A percentile compares a stretch with the other conserved stretches of the same genome.
Evolutionary conservation across 2,888 invertebrate genomes (phyloP).

Genomic region (Heliconius hortense): DNA sequence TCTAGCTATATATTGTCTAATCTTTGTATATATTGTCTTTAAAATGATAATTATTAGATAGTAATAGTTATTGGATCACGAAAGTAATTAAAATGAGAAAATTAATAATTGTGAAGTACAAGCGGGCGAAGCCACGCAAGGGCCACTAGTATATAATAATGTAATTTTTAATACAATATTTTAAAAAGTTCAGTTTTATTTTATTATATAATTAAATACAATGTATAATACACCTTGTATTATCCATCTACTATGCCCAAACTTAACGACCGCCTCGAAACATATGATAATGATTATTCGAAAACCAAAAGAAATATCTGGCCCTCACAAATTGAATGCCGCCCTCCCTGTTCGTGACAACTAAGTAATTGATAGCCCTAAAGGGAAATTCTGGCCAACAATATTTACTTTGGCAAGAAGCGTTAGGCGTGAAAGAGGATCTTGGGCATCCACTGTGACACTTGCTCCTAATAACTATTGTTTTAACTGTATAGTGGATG

Average conservation of each 20-base stretch:
- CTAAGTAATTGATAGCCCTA: slow-evolving; percentile 29
- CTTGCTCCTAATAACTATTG: background rate
- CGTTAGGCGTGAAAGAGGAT: slow-evolving; percentile 26
- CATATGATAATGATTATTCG: slow-evolving; percentile 17
- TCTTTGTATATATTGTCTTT: too few species aligned
- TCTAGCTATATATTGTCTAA: too few species aligned
- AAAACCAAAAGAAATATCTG: slow-evolving; percentile 16
- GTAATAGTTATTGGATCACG: too few species aligned
- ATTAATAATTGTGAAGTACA: too few species aligned
- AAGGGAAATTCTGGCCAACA: slow-evolving; percentile 26
- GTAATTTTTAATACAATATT: background rate
- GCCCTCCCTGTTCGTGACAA: slow-evolving; percentile 13
- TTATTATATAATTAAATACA: background rate
- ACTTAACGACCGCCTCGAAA: background rate
- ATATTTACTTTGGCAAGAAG: slow-evolving; percentile 24
- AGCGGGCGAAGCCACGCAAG: too few species aligned
- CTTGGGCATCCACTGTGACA: slow-evolving; percentile 13
- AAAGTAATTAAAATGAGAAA: too few species aligned
- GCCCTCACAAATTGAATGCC: slow-evolving; percentile 21
- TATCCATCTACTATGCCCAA: background rate
- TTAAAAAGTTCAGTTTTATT: background rate
- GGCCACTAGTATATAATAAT: too few species aligned
- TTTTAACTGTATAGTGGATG: background rate
- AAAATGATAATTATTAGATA: too few species aligned
- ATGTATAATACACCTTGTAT: background rate